phyloP scores from a whole-genome alignment of 1,140 invertebrate species.

The Pseudomyrmex pallidus region DNA sequence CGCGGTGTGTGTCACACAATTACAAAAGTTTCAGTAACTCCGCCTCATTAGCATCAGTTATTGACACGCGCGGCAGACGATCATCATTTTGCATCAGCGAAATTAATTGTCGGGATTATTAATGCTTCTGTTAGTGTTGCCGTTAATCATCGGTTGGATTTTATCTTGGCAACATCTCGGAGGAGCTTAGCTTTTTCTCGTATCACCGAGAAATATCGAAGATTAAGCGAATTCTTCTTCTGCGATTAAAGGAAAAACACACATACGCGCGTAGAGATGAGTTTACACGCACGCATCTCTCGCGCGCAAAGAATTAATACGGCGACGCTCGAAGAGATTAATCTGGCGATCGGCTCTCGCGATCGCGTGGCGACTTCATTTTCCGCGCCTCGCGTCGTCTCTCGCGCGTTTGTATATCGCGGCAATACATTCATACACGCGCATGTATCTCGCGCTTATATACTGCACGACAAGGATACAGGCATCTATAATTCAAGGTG shows the following conservation, averaged over 20 bases:
- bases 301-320: constrained; percentile 48
- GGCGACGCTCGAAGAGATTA: constrained; percentile 12
- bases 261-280: neutral
- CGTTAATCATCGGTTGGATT: constrained; percentile 16
- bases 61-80: neutral
- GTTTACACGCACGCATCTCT: neutral
- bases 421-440: constrained; percentile 54
- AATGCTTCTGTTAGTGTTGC: constrained; percentile 17
- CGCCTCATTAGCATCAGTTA: neutral
- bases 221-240: constrained; percentile 4
- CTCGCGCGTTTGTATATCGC: constrained; percentile 17
- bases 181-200: neutral
- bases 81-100: neutral
- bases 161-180: constrained; percentile 21
- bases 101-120: constrained; percentile 40
- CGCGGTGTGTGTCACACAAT: neutral
- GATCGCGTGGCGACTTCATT: constrained; percentile 70
- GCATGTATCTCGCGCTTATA: constrained; percentile 39
- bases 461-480: constrained; percentile 66
- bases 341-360: constrained; percentile 15
- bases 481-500: constrained; percentile 82
- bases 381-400: constrained; percentile 72
- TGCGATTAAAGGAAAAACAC: constrained; percentile 47
- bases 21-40: neutral
- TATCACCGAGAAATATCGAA: constrained; percentile 28